Conservation (phyloP, 2,888 invertebrate genomes). For the Tetheella fluctuosa region DNA sequence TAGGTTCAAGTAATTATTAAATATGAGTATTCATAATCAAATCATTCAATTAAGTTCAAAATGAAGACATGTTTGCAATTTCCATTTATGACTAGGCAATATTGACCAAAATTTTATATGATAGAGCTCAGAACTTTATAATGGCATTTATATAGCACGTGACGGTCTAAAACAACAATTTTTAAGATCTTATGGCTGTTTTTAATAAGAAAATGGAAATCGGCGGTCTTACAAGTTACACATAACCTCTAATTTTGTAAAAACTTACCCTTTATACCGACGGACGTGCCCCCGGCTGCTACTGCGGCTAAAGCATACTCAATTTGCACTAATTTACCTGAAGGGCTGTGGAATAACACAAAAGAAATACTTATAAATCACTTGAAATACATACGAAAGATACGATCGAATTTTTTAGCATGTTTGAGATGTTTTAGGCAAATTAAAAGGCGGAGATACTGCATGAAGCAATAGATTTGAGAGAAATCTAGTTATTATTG, state of each 20-base stretch:
- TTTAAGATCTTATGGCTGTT: background rate
- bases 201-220: background rate
- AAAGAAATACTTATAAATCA: constrained; percentile 26
- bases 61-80: no score
- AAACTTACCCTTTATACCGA: constrained; percentile 96
- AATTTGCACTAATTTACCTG: constrained; percentile 99
- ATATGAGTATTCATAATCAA: no score
- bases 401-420: constrained; percentile 18
- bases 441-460: background rate
- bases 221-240: background rate
- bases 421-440: constrained; percentile 10
- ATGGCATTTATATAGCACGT: no score
- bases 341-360: constrained; percentile 89
- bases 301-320: constrained; percentile 99
- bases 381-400: constrained; percentile 23
- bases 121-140: no score
- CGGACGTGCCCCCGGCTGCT: constrained; percentile 98
- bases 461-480: background rate
- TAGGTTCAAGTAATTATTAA: no score
- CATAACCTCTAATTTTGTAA: constrained; percentile 9
- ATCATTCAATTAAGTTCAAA: no score
- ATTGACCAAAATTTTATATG: no score
- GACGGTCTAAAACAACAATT: background rate
- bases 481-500: background rate
- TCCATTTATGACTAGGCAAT: no score